Evolutionary conservation across 2,888 invertebrate genomes (phyloP).

Genomic region (Galerucella pusilla): DNA sequence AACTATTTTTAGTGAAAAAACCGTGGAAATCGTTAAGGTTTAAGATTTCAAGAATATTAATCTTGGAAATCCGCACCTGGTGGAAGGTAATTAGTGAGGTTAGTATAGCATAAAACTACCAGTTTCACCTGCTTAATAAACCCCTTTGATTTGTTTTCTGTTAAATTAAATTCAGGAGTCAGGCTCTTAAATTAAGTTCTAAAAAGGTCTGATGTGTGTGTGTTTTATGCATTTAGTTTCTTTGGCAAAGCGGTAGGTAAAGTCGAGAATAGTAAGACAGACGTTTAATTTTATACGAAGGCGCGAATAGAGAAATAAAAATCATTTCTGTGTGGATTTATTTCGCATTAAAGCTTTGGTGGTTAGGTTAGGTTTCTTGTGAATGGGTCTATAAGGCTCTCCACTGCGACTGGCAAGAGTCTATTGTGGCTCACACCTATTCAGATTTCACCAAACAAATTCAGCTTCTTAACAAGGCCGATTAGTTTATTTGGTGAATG

Average conservation of each 20-base stretch:
- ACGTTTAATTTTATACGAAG: constrained; percentile 9
- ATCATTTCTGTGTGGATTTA: not conserved
- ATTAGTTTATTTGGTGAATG: too few relatives aligned
- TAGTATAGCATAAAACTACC: constrained; percentile 27
- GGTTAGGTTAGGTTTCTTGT: too few relatives aligned
- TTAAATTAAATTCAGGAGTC: constrained; percentile 26
- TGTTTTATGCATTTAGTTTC: constrained; percentile 14
- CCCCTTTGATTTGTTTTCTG: constrained; percentile 27
- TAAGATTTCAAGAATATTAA: not conserved
- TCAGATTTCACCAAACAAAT: too few relatives aligned
- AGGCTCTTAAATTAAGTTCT: constrained; percentile 19
- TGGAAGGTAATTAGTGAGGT: constrained; percentile 14
- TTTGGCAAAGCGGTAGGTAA: constrained; percentile 16
- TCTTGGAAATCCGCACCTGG: constrained; percentile 2
- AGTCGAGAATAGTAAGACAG: constrained; percentile 13
- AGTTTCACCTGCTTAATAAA: constrained; percentile 29
- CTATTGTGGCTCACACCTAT: too few relatives aligned
- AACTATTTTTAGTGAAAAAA: not conserved
- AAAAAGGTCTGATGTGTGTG: constrained; percentile 23
- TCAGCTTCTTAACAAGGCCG: too few relatives aligned
- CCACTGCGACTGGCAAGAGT: too few relatives aligned
- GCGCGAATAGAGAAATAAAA: not conserved
- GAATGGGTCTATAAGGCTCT: too few relatives aligned
- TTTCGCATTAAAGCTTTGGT: too few relatives aligned
- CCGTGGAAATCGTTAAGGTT: not conserved